Percentiles rank a stretch among this genome's conserved stretches.
Conservation (phyloP, 2,888 invertebrate genomes). For the Biston betularia region DNA sequence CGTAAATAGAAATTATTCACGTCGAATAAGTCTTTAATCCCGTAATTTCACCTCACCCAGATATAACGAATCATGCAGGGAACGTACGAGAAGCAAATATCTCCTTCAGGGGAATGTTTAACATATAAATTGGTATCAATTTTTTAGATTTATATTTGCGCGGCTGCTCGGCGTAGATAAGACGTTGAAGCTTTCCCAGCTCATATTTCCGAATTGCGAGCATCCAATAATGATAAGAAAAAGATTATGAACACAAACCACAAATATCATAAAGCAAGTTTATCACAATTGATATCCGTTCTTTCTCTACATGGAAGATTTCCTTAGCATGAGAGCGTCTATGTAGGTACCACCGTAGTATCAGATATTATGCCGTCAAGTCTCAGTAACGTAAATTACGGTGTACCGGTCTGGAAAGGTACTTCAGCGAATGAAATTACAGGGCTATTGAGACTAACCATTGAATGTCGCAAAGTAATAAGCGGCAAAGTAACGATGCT, state of each 20-base stretch:
- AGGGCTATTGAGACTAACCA: too few species aligned
- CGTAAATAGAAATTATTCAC: slow-evolving; percentile 29
- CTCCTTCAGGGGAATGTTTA: slow-evolving; percentile 77
- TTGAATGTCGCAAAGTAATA: too few species aligned
- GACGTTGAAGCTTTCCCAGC: slow-evolving; percentile 56
- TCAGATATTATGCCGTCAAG: background rate
- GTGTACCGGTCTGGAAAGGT: background rate
- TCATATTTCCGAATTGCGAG: slow-evolving; percentile 70
- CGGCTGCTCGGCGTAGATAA: slow-evolving; percentile 71
- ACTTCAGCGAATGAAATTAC: too few species aligned
- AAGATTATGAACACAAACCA: slow-evolving; percentile 44
- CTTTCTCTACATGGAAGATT: too few species aligned
- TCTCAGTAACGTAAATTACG: background rate
- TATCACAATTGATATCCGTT: background rate
- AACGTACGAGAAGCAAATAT: slow-evolving; percentile 64
- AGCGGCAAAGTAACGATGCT: too few species aligned
- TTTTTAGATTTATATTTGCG: slow-evolving; percentile 78
- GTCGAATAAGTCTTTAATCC: slow-evolving; percentile 32
- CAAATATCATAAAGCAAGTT: slow-evolving; percentile 12
- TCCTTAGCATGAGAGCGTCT: background rate
- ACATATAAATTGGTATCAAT: slow-evolving; percentile 83
- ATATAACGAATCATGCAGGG: slow-evolving; percentile 56
- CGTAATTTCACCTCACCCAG: slow-evolving; percentile 35
- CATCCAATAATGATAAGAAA: slow-evolving; percentile 60
- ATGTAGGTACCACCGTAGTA: too few species aligned